Evolutionary conservation across 2,797 vertebrate species (phyloP).

Genomic region (Coilia nasus): DNA sequence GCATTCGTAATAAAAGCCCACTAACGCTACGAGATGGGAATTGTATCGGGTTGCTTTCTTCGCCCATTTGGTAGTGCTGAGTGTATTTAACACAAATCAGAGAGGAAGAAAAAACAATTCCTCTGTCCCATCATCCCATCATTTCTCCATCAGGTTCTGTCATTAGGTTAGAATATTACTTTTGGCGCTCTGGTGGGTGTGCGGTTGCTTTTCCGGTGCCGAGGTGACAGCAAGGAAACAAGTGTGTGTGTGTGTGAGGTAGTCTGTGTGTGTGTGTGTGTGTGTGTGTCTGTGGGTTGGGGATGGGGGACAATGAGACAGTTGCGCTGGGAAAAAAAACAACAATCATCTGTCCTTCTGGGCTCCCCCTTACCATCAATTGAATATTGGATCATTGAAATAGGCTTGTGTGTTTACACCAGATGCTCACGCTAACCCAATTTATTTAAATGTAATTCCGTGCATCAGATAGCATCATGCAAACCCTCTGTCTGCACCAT

Average conservation of each 20-base stretch:
- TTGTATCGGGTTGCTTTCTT: background rate
- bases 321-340: slow-evolving; percentile 7
- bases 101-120: background rate
- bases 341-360: slow-evolving; percentile 46
- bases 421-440: slow-evolving; percentile 50
- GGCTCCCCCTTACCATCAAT: slow-evolving; percentile 57
- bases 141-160: slow-evolving; percentile 39
- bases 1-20: slow-evolving; percentile 18
- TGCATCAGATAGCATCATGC: slow-evolving; percentile 60
- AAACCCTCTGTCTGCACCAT: slow-evolving; percentile 46
- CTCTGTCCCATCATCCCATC: slow-evolving; percentile 21
- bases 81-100: slow-evolving; percentile 43
- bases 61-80: slow-evolving; percentile 14
- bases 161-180: slow-evolving; percentile 32
- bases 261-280: background rate
- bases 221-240: background rate
- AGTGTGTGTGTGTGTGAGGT: too few relatives aligned
- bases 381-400: slow-evolving; percentile 56
- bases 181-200: slow-evolving; percentile 39
- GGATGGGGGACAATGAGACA: slow-evolving; percentile 1
- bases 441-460: slow-evolving; percentile 65
- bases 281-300: background rate
- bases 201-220: background rate
- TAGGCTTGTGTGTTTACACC: slow-evolving; percentile 58
- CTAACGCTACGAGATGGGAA: background rate